Conservation (phyloP, 2,888 invertebrate genomes). For the Mesodorylaimus sp. region DNA sequence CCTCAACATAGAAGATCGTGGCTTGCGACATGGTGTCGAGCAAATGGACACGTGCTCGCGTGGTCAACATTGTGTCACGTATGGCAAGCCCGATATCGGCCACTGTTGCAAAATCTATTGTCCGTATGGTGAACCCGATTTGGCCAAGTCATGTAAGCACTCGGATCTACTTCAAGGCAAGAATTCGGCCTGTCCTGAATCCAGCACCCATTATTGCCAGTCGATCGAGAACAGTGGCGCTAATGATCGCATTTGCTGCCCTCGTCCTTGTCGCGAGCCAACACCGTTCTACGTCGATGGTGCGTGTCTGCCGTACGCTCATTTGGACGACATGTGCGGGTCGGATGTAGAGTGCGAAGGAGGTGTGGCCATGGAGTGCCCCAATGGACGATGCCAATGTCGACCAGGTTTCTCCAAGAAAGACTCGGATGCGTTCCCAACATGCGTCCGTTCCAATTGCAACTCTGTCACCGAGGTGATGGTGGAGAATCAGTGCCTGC, state of each 20-base stretch:
- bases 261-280: conserved; percentile 27
- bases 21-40: conserved; percentile 26
- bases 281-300: conserved; percentile 25
- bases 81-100: conserved; percentile 28
- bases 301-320: conserved; percentile 14
- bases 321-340: conserved; percentile 26
- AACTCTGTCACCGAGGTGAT: no score
- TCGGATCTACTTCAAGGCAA: no score
- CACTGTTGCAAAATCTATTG: conserved; percentile 29
- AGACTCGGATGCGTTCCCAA: no score
- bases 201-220: conserved; percentile 28
- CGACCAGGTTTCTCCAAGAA: neutral
- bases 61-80: conserved; percentile 24
- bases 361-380: conserved; percentile 25
- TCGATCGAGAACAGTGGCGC: conserved; percentile 17
- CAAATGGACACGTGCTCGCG: conserved; percentile 22
- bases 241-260: conserved; percentile 27
- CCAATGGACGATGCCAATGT: conserved; percentile 12
- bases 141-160: conserved; percentile 21
- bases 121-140: conserved; percentile 28
- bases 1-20: conserved; percentile 26
- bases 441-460: no score
- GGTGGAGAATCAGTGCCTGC: no score
- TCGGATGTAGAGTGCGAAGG: conserved; percentile 29
- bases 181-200: conserved; percentile 16